Base-by-base conservation (phyloP, 2,888 invertebrate species). In the Drosophila cognata region DNA sequence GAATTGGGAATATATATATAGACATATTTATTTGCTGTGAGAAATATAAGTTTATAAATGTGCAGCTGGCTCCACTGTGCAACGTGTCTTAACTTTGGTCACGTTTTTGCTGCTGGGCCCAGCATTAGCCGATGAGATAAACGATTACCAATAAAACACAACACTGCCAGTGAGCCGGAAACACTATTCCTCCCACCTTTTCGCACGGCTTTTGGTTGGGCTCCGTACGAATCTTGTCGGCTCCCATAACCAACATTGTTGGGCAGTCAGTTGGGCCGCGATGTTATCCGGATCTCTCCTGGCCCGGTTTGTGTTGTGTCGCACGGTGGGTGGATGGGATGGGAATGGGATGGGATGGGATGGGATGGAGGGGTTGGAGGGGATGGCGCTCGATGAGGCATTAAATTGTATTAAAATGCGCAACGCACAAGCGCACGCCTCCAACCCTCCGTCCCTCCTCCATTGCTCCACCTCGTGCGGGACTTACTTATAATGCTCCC, bases 401-500 rank as follows among this genome's bases (percentile, higher is more conserved):
- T 89, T 91, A 90, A 90, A 87, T 89, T 90, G 80, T 84, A 88
- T 89, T 87, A 89, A 91, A 90, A 90, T 84, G 82, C 89, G 81
- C 75, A 82, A 77, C 83, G 82, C 81, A 84, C 81, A 77, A 70
- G 77, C 79, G 74, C 79, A 74, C 61, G 36, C 70, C 68, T 58
- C 63, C 55, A 36, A 1, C 46, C 46, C 46, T n/a, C n/a, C 2
- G 16, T 16, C 36, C 35, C 29, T 16, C 64, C 56, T n/a, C 31
- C 51, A 29, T 11, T 11, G 6, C 56, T 13, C 21, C 57, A 21
- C 21, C 62, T 41, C 56, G n/a, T 36, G 50, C 10, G 59, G 7
- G 64, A 63, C 66, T 72, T 41, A 79, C 70, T 65, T 41, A 74
- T 79, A 89, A 79, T 82, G 77, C 68, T 89, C 90, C 88, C 85